Conservation (phyloP, 2,113 vertebrate genomes). For the Acanthochromis polyacanthus region DNA sequence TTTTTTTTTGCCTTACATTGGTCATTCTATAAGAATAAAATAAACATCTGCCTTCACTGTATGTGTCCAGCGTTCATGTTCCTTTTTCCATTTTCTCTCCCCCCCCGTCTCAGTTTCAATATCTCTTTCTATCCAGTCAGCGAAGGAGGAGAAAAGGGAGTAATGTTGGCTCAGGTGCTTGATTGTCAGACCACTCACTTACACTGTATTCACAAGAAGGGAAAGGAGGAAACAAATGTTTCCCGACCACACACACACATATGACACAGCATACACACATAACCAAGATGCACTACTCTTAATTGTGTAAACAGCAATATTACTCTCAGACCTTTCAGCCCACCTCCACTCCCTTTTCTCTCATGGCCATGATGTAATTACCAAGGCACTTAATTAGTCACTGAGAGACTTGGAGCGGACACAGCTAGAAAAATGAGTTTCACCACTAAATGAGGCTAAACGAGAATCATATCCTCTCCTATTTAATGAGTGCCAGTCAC, state of each 20-base stretch:
- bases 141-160: conserved; percentile 60
- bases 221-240: conserved; percentile 71
- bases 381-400: conserved; percentile 85
- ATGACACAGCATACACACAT: conserved; percentile 55
- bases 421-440: conserved; percentile 50
- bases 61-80: conserved; percentile 4
- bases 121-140: conserved; percentile 40
- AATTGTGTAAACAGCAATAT: conserved; percentile 71
- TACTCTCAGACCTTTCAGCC: conserved; percentile 60
- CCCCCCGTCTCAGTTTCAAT: conserved; percentile 25
- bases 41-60: background rate
- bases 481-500: conserved; percentile 49
- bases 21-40: too few species aligned
- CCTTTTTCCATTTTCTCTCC: background rate
- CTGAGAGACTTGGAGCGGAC: conserved; percentile 52
- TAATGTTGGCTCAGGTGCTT: conserved; percentile 78
- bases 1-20: background rate
- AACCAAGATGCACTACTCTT: conserved; percentile 59
- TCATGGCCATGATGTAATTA: conserved; percentile 80
- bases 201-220: conserved; percentile 67
- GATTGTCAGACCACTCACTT: conserved; percentile 71
- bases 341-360: conserved; percentile 54
- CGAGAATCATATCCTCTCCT: conserved; percentile 28
- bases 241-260: conserved; percentile 71
- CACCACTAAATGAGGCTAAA: conserved; percentile 33